Percentiles rank a stretch among this genome's conserved stretches.
Evolutionary conservation across 2,888 invertebrate genomes (phyloP).

Genomic region (Sphaerophoria taeniata): DNA sequence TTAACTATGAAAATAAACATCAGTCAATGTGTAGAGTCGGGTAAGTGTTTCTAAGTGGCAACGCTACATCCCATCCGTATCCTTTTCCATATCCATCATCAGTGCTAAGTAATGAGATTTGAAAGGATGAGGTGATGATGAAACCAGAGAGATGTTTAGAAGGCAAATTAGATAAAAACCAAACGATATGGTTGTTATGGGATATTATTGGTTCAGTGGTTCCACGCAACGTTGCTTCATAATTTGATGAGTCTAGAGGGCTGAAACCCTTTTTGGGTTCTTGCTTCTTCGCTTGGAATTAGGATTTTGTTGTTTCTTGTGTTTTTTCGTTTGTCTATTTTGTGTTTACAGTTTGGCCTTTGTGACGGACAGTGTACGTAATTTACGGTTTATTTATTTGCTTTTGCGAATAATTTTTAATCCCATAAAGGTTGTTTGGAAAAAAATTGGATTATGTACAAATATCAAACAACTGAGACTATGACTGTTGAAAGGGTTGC

Average conservation of each 20-base stretch:
- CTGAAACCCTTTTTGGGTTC: constrained; percentile 50
- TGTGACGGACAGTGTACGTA: constrained; percentile 55
- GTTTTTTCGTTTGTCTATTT: constrained; percentile 1
- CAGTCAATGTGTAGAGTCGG: constrained; percentile 49
- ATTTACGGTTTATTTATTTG: constrained; percentile 73
- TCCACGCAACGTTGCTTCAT: constrained; percentile 47
- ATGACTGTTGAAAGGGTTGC: constrained; percentile 58
- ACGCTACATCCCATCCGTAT: constrained; percentile 16
- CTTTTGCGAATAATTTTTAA: constrained; percentile 68
- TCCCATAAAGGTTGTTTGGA: constrained; percentile 67
- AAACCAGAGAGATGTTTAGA: constrained; percentile 22
- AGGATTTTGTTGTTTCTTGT: neutral
- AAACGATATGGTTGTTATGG: constrained; percentile 48
- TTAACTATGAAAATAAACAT: constrained; percentile 74
- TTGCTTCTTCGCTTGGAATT: constrained; percentile 6
- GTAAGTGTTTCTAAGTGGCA: constrained; percentile 67
- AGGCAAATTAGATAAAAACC: constrained; percentile 56
- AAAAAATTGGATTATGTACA: constrained; percentile 60
- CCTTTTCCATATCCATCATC: neutral
- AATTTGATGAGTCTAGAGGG: constrained; percentile 51
- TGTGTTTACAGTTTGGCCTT: constrained; percentile 15
- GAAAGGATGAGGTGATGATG: constrained; percentile 24
- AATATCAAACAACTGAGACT: constrained; percentile 27
- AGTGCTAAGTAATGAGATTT: neutral
- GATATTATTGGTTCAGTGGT: constrained; percentile 25